A percentile compares a stretch with the other conserved stretches of the same genome.
Conservation (phyloP, 1,140 invertebrate genomes). For the Diachasmimorpha longicaudata region DNA sequence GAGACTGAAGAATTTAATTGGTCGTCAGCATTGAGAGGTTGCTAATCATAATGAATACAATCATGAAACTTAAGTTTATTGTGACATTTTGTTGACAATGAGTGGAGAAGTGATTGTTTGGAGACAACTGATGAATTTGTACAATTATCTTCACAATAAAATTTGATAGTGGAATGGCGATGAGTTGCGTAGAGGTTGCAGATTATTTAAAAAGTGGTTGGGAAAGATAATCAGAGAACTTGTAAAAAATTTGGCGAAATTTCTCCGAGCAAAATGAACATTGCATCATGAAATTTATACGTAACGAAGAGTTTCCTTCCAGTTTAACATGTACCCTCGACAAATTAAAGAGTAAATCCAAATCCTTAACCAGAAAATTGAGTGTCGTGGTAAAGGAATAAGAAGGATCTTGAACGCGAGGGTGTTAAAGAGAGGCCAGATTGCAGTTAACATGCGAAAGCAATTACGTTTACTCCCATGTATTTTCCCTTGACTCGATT, state of each 20-base stretch:
- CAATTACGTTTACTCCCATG: constrained; percentile 14
- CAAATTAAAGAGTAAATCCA: not conserved
- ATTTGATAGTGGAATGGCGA: not conserved
- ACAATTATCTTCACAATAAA: not conserved
- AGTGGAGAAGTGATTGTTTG: not conserved
- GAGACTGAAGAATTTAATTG: constrained; percentile 38
- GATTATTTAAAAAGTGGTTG: not conserved
- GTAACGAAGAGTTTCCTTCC: not conserved
- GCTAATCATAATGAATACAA: not conserved
- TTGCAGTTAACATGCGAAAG: constrained; percentile 21
- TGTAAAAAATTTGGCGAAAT: no score
- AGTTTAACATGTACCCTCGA: not conserved
- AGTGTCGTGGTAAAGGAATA: not conserved
- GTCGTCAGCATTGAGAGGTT: constrained; percentile 12
- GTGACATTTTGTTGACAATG: not conserved
- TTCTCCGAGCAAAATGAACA: no score
- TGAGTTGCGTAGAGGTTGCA: not conserved
- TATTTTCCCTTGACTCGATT: not conserved
- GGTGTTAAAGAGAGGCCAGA: constrained; percentile 4
- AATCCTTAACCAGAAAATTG: not conserved
- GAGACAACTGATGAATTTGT: not conserved
- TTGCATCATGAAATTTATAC: no score
- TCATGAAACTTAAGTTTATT: not conserved
- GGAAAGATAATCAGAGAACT: no score
- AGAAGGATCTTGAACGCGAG: not conserved